phyloP scores from a whole-genome alignment of 2,888 invertebrate species.

The Allacma fusca region DNA sequence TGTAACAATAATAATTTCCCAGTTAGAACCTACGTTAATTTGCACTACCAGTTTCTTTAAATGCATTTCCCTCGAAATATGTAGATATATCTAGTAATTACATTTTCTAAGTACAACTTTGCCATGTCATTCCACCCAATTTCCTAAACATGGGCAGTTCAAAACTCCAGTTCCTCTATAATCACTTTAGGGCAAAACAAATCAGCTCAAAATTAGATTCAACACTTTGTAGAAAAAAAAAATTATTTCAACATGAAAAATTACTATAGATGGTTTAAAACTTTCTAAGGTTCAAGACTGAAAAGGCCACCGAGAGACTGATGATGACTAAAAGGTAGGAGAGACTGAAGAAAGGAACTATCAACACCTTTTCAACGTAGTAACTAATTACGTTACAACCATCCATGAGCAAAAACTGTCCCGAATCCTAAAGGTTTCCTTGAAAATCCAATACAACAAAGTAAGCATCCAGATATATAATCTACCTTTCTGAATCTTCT shows the following conservation, averaged over 20 bases:
- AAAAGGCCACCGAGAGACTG: conserved; percentile 32
- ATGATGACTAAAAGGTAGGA: conserved; percentile 24
- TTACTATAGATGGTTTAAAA: background rate
- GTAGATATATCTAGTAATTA: background rate
- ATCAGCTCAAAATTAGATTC: conserved; percentile 29
- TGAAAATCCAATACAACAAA: conserved; percentile 25
- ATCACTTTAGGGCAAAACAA: conserved; percentile 31
- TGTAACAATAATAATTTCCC: no score
- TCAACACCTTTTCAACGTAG: conserved; percentile 31
- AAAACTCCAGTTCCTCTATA: background rate
- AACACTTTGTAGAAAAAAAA: background rate
- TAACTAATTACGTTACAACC: conserved; percentile 35
- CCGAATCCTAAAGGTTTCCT: background rate
- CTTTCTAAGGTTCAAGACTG: background rate
- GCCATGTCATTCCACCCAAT: background rate
- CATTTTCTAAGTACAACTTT: background rate
- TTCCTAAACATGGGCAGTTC: background rate
- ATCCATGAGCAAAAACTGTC: conserved; percentile 27
- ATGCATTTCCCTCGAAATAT: background rate
- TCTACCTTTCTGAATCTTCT: background rate
- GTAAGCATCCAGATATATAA: background rate
- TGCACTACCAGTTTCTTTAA: background rate
- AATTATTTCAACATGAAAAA: background rate
- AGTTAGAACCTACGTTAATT: no score
- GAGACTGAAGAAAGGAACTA: conserved; percentile 39